These are phyloP conservation scores for Rhinoraja longicauda DNA, from an alignment of 2,797 vertebrate species.

Conservation along the genomic window DNA sequence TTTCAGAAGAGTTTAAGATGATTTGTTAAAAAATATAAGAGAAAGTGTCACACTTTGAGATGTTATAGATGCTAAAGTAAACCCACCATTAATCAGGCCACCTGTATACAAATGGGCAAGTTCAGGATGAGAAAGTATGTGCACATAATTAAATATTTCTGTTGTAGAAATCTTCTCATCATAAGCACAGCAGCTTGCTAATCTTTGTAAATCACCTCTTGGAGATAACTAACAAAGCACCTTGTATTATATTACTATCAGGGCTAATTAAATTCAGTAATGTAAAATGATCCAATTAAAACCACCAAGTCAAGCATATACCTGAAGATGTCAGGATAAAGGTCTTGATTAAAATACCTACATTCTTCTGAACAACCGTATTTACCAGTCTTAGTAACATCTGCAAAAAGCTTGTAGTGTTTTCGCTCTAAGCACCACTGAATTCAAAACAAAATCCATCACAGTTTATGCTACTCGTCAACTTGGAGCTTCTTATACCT, in stretches of 20 bases:
- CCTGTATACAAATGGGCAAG: background rate
- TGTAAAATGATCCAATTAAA: background rate
- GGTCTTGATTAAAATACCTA: background rate
- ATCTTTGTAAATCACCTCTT: background rate
- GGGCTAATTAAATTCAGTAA: background rate
- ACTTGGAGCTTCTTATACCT: background rate
- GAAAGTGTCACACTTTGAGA: too few relatives aligned
- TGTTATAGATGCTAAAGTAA: background rate
- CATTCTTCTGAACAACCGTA: background rate
- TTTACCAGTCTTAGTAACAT: background rate
- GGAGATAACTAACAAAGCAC: background rate
- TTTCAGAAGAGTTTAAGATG: background rate
- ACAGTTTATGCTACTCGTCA: background rate
- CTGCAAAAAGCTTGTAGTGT: background rate
- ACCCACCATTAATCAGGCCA: background rate
- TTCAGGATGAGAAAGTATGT: background rate
- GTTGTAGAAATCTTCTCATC: too few relatives aligned
- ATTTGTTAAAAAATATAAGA: background rate
- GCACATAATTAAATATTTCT: background rate
- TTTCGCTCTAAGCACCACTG: background rate
- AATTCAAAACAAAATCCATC: background rate
- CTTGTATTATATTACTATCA: background rate
- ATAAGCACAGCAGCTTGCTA: background rate
- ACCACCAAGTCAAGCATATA: background rate
- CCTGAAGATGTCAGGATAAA: background rate